These are phyloP conservation scores for Scaeva pyrastri DNA, from an alignment of 2,888 invertebrate genomes.

Conservation along the genomic window DNA sequence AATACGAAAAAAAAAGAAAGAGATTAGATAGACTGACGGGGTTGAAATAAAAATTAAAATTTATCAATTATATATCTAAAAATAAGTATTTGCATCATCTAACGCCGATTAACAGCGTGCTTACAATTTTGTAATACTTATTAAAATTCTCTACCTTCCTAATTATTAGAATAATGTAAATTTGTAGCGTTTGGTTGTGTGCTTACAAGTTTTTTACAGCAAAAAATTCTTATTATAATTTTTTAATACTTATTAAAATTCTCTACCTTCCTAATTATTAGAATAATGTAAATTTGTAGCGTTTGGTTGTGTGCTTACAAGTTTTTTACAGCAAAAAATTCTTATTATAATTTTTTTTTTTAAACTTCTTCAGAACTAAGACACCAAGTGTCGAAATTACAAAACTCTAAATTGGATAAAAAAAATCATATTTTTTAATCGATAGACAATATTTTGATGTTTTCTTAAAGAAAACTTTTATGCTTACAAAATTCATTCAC, in stretches of 20 bases:
- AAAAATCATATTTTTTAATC: too few relatives aligned
- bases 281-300: too few relatives aligned
- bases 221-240: too few relatives aligned
- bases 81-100: not conserved
- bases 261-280: not conserved
- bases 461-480: not conserved
- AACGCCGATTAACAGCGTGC: slow-evolving; percentile 1
- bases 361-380: too few relatives aligned
- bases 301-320: slow-evolving; percentile 23
- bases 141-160: not conserved
- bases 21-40: not conserved
- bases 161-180: too few relatives aligned
- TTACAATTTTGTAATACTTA: slow-evolving; percentile 43
- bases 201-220: slow-evolving; percentile 13
- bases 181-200: not conserved
- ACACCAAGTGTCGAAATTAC: too few relatives aligned
- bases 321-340: not conserved
- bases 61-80: not conserved
- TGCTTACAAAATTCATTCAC: slow-evolving; percentile 25
- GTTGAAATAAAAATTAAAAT: not conserved
- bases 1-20: too few relatives aligned
- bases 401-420: too few relatives aligned
- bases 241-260: not conserved
- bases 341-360: too few relatives aligned
- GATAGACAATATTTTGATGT: not conserved